Conservation (phyloP, 1,140 invertebrate species). For the Drosophila mauritiana region DNA sequence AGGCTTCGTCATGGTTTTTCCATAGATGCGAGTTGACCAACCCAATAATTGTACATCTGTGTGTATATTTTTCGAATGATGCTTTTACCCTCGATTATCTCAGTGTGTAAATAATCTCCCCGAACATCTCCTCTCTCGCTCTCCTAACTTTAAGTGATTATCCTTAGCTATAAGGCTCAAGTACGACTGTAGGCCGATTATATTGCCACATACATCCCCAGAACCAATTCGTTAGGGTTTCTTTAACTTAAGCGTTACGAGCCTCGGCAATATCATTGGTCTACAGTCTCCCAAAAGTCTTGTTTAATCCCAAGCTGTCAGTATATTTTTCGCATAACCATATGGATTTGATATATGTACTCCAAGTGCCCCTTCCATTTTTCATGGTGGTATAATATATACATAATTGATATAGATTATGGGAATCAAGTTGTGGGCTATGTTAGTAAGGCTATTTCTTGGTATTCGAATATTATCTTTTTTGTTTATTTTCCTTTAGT, state of each 20-base stretch:
- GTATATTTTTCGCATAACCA: constrained; percentile 13
- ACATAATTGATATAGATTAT: constrained; percentile 1
- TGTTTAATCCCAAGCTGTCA: constrained; percentile 1
- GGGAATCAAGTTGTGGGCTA: constrained; percentile 21
- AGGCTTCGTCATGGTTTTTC: constrained; percentile 6
- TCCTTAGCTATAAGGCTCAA: background rate
- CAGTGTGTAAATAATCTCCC: constrained; percentile 68
- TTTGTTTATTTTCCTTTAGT: constrained; percentile 30
- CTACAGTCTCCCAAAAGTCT: background rate
- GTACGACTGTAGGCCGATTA: constrained; percentile 10
- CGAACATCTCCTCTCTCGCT: constrained; percentile 7
- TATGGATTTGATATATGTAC: constrained; percentile 10
- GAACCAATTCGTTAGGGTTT: constrained; percentile 40
- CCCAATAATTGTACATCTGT: constrained; percentile 52
- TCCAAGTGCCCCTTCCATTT: constrained; percentile 51
- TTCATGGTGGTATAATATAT: constrained; percentile 34
- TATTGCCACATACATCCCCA: background rate
- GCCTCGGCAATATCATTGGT: constrained; percentile 4
- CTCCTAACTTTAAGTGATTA: constrained; percentile 26
- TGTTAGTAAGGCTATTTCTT: constrained; percentile 32
- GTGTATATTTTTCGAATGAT: constrained; percentile 76
- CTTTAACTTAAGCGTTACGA: constrained; percentile 22
- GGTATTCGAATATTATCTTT: constrained; percentile 27
- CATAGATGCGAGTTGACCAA: constrained; percentile 13
- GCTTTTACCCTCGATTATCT: constrained; percentile 63